Evolutionary conservation across 1,140 invertebrate species (phyloP), one percentile per base, ranked within the genome.

Genomic region (Drosophila triauraria): DNA sequence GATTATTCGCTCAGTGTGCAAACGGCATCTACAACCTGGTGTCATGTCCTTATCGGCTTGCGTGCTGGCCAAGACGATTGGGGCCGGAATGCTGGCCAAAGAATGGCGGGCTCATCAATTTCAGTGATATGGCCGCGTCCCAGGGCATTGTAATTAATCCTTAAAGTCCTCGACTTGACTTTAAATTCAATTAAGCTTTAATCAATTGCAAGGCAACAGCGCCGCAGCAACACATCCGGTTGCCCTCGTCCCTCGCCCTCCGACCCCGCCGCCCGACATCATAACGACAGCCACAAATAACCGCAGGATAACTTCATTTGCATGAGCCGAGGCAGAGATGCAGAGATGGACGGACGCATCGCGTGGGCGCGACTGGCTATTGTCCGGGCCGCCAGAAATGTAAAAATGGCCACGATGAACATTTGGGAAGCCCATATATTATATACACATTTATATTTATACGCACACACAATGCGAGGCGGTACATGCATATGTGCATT

Each of bases 281-380:
- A 78, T 80, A 81, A 78, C 85, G 84, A 88, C 85, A 84, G 84
- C 69, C 65, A 90, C 85, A 88, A 88, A 88, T 88, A 88, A 90
- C 84, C 85, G 81, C 85, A 90, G 85, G 84, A 88, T 90, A 84
- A 90, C 84, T 88, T 88, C 85, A 90, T 88, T 88, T 88, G 81
- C 85, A 88, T 88, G 85, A 69, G 60, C 46, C 67, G 48, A 9
- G 74, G 20, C 56, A 48, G 42, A 56, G 63, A 67, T 38, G 67
- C 32, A 23, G 25, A 60, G 47, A 62, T 58, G 17, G 58, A 70
- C 17, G 46, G 43, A 38, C 51, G 42, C 30, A 61, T 65, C 43
- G 46, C 25, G 48, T 46, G 71, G 38, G 40, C 27, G 30, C 12
- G 40, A 50, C 63, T 71, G 57, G 62, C 78, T 74, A 80, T 85